Evolutionary conservation across 2,888 invertebrate genomes (phyloP), one percentile per base, ranked within the genome.

Genomic region (Gastrophysa polygoni): DNA sequence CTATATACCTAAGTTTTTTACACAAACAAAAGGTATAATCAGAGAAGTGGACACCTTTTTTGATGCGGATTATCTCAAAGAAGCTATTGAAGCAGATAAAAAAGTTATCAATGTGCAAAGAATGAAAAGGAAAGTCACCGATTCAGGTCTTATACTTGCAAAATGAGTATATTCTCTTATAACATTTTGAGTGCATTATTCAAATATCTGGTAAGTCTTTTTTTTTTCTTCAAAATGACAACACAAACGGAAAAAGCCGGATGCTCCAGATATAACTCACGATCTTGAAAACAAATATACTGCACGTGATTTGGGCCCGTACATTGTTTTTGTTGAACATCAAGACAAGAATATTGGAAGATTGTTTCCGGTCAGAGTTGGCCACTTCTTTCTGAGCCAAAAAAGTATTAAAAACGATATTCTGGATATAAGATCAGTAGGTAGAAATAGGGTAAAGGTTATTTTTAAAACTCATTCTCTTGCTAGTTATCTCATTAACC

Each of bases 41-140:
- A 5, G 49, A n/a, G 5, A 49, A 2, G 49, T 49, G 3, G 49
- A 49, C 14, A 49, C 49, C 6, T 16, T 10, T 5, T 49, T 24
- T 24, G 49, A 49, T 49, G 8, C 4, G 6, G 28, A 49, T 5
- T 49, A 49, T 11, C 3, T 49, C 2, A 6, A 8, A 24, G 38
- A 54, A 1, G 38, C 34, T 34, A 38, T 32, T 16, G 38, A 16
- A 6, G 5, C 17, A 4, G 11, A n/a, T 17, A 8, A n/a, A 18
- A 34, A 49, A 38, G 49, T 57, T 6, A 20, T 34, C 8, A 32
- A 20, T 29, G 17, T 57, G 11, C 17, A 48, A 10, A 57, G 57
- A 57, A 17, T 47, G 2, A 32, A 28, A 14, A 49, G 50, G 6
- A 57, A 57, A 38, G 20, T 34, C 16, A 14, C 3, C 0, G 20